A percentile compares a stretch with the other conserved stretches of the same genome.
These are phyloP conservation scores for Sipunculus nudus DNA, from an alignment of 2,888 invertebrate genomes.

Conservation along the genomic window DNA sequence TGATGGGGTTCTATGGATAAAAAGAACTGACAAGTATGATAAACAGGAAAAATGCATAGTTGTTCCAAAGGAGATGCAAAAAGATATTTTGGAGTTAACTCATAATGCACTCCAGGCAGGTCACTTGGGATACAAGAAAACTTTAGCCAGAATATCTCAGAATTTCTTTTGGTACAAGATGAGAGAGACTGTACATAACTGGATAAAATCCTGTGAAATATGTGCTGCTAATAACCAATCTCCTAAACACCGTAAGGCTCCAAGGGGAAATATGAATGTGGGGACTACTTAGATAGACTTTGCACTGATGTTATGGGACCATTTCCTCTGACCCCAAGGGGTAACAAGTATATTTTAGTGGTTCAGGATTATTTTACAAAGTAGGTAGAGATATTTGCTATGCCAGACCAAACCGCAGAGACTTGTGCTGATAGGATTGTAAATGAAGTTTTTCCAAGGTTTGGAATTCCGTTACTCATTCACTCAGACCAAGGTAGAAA, in stretches of 20 bases:
- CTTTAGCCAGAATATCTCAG: conserved; percentile 9
- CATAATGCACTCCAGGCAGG: conserved; percentile 22
- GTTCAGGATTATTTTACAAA: conserved; percentile 35
- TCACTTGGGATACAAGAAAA: conserved; percentile 30
- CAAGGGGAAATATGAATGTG: conserved; percentile 20
- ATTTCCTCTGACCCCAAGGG: conserved; percentile 28
- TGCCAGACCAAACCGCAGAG: conserved; percentile 31
- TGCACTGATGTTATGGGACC: conserved; percentile 34
- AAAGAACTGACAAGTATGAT: conserved; percentile 8
- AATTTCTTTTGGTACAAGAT: conserved; percentile 26
- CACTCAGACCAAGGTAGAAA: conserved; percentile 35
- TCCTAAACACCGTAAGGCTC: conserved; percentile 15
- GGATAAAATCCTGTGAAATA: conserved; percentile 25
- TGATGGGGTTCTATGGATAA: conserved; percentile 20
- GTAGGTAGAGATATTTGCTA: conserved; percentile 30
- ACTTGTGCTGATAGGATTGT: conserved; percentile 27
- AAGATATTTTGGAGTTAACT: conserved; percentile 14
- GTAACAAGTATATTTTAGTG: conserved; percentile 34
- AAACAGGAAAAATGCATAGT: too few relatives aligned
- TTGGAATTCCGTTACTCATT: conserved; percentile 22
- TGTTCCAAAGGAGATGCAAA: conserved; percentile 10
- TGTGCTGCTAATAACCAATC: conserved; percentile 23
- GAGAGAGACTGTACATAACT: conserved; percentile 16
- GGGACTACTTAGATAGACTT: conserved; percentile 32
- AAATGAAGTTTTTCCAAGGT: conserved; percentile 33